A percentile compares a stretch with the other conserved stretches of the same genome.
Evolutionary conservation across 2,797 vertebrate species (phyloP).

Genomic region (Cirrhinus molitorella): DNA sequence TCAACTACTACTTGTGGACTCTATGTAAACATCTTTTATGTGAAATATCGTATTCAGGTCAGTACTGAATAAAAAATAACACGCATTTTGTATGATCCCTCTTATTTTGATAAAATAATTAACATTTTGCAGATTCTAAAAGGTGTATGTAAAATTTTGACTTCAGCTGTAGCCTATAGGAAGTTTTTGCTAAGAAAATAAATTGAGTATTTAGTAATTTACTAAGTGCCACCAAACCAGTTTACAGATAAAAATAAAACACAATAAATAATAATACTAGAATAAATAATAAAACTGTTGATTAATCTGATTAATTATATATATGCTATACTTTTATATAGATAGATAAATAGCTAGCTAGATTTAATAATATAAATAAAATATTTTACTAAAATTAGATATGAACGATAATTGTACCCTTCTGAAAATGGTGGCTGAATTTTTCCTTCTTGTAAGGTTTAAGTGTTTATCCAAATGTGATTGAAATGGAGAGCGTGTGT

Average conservation of each 20-base stretch:
- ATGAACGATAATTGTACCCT: background rate
- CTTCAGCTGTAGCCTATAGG: too few species aligned
- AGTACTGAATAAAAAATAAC: too few species aligned
- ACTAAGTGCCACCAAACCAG: background rate
- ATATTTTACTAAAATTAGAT: background rate
- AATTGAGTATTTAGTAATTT: background rate
- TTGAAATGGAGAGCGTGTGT: constrained; percentile 51
- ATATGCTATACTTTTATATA: background rate
- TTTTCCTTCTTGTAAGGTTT: constrained; percentile 5
- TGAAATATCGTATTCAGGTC: too few species aligned
- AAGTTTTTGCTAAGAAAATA: background rate
- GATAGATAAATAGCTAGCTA: background rate
- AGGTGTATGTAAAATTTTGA: too few species aligned
- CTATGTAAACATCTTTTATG: too few species aligned
- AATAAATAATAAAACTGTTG: background rate
- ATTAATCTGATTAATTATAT: too few species aligned
- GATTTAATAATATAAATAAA: background rate
- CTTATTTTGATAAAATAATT: too few species aligned
- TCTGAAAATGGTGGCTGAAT: background rate
- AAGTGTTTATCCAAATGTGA: constrained; percentile 45
- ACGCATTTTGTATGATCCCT: too few species aligned
- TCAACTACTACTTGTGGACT: too few species aligned
- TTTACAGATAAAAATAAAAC: background rate
- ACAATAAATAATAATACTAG: background rate
- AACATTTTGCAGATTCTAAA: too few species aligned